Conservation (phyloP, 2,888 invertebrate species). For the Diaperis boleti region DNA sequence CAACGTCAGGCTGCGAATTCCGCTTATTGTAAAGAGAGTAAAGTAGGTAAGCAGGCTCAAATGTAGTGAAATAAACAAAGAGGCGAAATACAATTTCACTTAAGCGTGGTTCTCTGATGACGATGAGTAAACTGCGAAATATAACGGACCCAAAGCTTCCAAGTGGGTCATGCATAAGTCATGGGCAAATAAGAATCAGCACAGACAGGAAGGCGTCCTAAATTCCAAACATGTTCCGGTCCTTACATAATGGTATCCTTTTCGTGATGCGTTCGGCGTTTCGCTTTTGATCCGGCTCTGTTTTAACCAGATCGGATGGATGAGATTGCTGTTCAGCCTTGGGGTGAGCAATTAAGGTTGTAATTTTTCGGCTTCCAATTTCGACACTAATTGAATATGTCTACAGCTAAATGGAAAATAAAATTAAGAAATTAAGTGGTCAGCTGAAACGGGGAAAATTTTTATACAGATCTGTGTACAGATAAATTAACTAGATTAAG, state of each 20-base stretch:
- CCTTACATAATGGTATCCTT: constrained; percentile 17
- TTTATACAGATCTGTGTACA: no score
- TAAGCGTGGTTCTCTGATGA: constrained; percentile 23
- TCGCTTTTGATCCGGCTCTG: not conserved
- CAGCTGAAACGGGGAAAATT: no score
- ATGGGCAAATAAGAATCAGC: constrained; percentile 33
- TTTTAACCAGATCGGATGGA: constrained; percentile 1
- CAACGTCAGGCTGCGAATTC: not conserved
- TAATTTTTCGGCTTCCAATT: no score
- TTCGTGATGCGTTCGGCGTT: constrained; percentile 1
- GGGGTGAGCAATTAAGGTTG: not conserved
- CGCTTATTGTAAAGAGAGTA: constrained; percentile 9
- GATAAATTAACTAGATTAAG: no score
- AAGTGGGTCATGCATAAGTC: constrained; percentile 43
- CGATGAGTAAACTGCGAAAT: constrained; percentile 39
- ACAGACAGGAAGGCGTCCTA: constrained; percentile 42
- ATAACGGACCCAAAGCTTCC: constrained; percentile 32
- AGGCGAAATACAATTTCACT: constrained; percentile 36
- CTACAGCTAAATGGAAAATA: no score
- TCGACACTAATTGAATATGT: no score
- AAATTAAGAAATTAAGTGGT: no score
- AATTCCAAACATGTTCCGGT: constrained; percentile 41
- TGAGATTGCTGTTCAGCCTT: not conserved
- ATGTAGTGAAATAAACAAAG: constrained; percentile 34
- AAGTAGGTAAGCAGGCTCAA: constrained; percentile 31